A percentile compares a stretch with the other conserved stretches of the same genome.
Evolutionary conservation across 1,140 invertebrate genomes (phyloP).

Genomic region (Macrosteles quadrilineatus): DNA sequence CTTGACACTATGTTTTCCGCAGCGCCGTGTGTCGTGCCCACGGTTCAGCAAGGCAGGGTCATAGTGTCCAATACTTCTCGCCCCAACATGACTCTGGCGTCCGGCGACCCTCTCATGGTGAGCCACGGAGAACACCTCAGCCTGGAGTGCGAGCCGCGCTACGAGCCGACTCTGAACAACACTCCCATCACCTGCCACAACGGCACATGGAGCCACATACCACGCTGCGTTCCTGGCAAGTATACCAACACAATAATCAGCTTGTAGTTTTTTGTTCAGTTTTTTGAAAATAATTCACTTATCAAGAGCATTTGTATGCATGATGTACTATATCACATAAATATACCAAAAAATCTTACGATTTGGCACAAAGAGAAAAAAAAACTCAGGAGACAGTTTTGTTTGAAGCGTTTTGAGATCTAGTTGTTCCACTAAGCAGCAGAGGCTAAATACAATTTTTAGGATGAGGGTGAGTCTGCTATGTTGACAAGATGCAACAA

Average conservation of each 20-base stretch:
- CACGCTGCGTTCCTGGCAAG: conserved; percentile 80
- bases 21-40: conserved; percentile 90
- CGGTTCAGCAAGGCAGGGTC: conserved; percentile 80
- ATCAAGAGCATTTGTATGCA: no score
- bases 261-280: neutral
- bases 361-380: no score
- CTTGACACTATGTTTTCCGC: no score
- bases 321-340: neutral
- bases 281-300: no score
- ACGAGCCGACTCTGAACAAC: conserved; percentile 79
- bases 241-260: no score
- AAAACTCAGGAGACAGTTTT: no score
- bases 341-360: no score
- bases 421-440: no score
- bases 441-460: no score
- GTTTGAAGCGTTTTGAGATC: no score
- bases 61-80: conserved; percentile 42
- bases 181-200: conserved; percentile 86
- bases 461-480: no score
- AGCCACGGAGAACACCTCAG: conserved; percentile 83
- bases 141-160: conserved; percentile 84
- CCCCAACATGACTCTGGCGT: conserved; percentile 24
- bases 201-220: conserved; percentile 94
- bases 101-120: conserved; percentile 56
- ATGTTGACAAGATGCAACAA: no score